phyloP scores from a whole-genome alignment of 2,113 vertebrate species.

The Eclectus roratus region DNA sequence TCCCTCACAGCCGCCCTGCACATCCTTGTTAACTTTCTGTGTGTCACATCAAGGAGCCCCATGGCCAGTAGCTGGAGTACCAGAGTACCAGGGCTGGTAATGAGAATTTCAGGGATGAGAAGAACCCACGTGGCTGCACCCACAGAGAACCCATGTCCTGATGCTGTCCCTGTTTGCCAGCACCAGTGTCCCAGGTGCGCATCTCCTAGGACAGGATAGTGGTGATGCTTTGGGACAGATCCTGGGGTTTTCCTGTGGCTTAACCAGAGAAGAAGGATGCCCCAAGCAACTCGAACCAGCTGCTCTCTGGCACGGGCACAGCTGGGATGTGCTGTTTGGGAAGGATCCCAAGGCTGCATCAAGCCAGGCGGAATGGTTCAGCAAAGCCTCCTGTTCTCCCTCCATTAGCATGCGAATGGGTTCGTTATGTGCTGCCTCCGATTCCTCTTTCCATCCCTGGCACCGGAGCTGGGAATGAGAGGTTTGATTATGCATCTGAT shows the following conservation, averaged over 20 bases:
- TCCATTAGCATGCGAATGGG: not conserved
- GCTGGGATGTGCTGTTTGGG: rapidly evolving
- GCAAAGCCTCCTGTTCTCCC: not conserved
- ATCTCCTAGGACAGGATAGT: not conserved
- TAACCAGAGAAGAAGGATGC: not conserved
- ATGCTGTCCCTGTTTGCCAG: not conserved
- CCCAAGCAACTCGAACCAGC: not conserved
- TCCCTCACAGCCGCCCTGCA: not conserved
- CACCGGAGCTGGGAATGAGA: not conserved
- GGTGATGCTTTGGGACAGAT: not conserved
- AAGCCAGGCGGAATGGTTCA: not conserved
- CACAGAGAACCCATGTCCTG: not conserved
- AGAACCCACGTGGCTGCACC: rapidly evolving
- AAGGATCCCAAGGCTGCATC: not conserved
- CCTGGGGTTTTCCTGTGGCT: not conserved
- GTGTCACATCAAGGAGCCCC: not conserved
- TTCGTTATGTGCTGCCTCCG: not conserved
- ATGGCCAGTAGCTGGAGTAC: not conserved
- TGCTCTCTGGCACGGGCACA: rapidly evolving
- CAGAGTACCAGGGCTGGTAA: not conserved
- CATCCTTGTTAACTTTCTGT: constrained; percentile 9
- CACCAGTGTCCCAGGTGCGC: rapidly evolving
- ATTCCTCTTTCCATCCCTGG: not conserved
- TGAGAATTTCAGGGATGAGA: not conserved
- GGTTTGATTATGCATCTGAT: not conserved